Evolutionary conservation across 2,888 invertebrate species (phyloP).

Genomic region (Xanthia togata): DNA sequence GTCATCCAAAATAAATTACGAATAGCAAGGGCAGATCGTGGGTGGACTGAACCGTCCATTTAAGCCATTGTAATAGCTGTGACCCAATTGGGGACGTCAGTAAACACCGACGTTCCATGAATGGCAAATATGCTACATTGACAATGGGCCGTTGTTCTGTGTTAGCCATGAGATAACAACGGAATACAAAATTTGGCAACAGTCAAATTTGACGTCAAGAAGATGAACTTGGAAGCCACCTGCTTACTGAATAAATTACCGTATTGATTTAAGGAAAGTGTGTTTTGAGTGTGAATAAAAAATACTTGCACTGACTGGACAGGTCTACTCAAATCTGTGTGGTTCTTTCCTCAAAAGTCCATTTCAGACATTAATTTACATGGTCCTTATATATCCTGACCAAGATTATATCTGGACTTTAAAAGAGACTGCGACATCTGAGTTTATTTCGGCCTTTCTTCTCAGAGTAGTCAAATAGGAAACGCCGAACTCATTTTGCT

Average conservation of each 20-base stretch:
- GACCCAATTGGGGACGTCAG: conserved; percentile 66
- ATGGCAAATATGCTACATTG: conserved; percentile 62
- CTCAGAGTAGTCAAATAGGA: no score
- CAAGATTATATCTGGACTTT: no score
- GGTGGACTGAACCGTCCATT: conserved; percentile 52
- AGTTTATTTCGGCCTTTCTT: no score
- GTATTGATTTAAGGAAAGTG: conserved; percentile 19
- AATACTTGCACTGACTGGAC: no score
- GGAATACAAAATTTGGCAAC: conserved; percentile 38
- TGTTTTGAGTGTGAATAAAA: background rate
- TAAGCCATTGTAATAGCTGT: conserved; percentile 63
- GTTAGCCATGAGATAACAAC: conserved; percentile 28
- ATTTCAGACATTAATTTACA: no score
- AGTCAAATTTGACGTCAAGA: conserved; percentile 22
- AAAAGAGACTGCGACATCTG: no score
- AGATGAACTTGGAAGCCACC: background rate
- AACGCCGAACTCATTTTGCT: no score
- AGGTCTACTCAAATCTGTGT: no score
- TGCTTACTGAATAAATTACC: conserved; percentile 1
- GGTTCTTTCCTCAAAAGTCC: no score
- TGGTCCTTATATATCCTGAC: no score
- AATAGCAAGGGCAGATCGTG: conserved; percentile 34
- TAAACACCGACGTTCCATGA: conserved; percentile 64
- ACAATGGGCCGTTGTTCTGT: conserved; percentile 33
- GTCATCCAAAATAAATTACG: conserved; percentile 45